These are phyloP conservation scores for Ceratina australensis DNA, from an alignment of 1,140 invertebrate species.

Conservation along the genomic window DNA sequence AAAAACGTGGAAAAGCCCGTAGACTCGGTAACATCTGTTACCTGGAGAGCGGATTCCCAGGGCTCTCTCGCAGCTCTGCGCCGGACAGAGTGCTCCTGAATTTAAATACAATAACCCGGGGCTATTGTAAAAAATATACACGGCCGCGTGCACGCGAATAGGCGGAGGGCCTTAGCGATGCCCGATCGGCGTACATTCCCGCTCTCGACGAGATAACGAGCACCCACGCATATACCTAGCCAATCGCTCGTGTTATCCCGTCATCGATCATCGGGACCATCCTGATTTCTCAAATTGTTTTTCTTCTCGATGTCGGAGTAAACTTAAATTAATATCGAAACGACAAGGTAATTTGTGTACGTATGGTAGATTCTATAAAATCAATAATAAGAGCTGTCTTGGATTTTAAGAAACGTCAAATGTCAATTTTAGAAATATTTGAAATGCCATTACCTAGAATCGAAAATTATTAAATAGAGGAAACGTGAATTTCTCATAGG, in stretches of 20 bases:
- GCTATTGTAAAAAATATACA: slow-evolving; percentile 56
- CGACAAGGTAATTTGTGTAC: no score
- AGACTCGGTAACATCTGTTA: slow-evolving; percentile 61
- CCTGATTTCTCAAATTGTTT: no score
- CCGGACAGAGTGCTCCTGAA: slow-evolving; percentile 46
- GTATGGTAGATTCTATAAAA: no score
- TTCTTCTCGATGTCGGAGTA: no score
- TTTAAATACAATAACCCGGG: slow-evolving; percentile 68
- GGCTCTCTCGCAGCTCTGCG: slow-evolving; percentile 45
- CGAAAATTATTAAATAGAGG: no score
- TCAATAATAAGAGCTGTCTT: no score
- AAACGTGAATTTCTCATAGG: no score
- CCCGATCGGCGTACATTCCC: slow-evolving; percentile 53
- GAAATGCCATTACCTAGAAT: no score
- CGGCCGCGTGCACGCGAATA: slow-evolving; percentile 22
- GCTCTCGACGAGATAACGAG: slow-evolving; percentile 24
- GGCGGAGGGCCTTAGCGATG: slow-evolving; percentile 22
- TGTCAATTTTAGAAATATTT: no score
- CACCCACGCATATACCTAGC: neutral
- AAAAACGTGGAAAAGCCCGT: slow-evolving; percentile 47
- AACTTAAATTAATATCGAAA: no score
- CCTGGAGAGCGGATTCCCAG: slow-evolving; percentile 58
- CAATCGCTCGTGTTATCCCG: slow-evolving; percentile 55
- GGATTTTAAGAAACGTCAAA: no score
- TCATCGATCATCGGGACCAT: no score